Conservation (phyloP, 1,140 invertebrate species). For the Laupala kohalensis region DNA sequence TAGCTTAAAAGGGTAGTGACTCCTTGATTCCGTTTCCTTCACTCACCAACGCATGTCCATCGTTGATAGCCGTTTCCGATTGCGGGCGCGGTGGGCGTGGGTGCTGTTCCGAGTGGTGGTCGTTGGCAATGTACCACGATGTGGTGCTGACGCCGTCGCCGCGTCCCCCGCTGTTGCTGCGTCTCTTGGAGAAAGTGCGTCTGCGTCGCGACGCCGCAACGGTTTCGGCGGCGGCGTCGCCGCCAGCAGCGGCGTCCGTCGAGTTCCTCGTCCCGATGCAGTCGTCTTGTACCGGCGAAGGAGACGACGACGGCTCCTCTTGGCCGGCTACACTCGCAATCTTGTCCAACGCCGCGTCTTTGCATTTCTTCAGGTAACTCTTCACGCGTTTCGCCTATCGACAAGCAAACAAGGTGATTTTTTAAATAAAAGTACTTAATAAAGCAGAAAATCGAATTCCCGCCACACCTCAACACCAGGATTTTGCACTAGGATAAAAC, state of each 20-base stretch:
- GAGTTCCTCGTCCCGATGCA: neutral
- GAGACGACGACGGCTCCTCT: neutral
- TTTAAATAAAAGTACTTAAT: too few species aligned
- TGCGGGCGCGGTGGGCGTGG: neutral
- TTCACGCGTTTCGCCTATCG: conserved; percentile 33
- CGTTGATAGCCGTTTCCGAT: neutral
- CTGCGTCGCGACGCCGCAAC: conserved; percentile 2
- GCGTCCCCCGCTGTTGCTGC: neutral
- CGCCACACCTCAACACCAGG: too few species aligned
- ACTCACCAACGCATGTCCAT: neutral
- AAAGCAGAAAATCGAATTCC: too few species aligned
- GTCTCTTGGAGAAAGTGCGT: conserved; percentile 10
- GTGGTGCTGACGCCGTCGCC: conserved; percentile 16
- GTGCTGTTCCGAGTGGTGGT: too few species aligned
- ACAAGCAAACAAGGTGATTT: too few species aligned
- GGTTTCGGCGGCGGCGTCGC: neutral
- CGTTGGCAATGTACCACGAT: conserved; percentile 29
- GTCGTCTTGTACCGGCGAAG: neutral
- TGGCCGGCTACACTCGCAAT: neutral
- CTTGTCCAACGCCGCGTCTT: conserved; percentile 23
- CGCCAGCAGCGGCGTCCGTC: neutral
- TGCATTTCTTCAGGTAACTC: conserved; percentile 33
- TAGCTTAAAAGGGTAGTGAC: too few species aligned
- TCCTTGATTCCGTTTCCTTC: too few species aligned
- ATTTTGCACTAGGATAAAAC: too few species aligned